A percentile compares a stretch with the other conserved stretches of the same genome.
Evolutionary conservation across 2,113 vertebrate species (phyloP).

Genomic region (Casuarius casuarius): DNA sequence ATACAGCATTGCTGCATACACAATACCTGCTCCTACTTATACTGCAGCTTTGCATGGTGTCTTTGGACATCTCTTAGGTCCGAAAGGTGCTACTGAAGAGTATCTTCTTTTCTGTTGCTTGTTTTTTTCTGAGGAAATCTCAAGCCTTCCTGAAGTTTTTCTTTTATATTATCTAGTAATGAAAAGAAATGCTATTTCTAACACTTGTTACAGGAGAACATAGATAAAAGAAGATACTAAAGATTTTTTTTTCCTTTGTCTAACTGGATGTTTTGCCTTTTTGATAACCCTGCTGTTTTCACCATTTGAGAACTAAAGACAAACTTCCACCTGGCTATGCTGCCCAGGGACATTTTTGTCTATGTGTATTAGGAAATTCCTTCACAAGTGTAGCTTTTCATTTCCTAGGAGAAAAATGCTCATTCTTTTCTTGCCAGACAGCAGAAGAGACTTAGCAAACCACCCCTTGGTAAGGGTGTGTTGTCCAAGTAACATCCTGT

Average conservation of each 20-base stretch:
- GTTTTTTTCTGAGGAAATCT: background rate
- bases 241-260: background rate
- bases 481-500: background rate
- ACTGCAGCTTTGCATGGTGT: background rate
- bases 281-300: background rate
- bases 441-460: background rate
- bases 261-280: background rate
- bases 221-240: background rate
- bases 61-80: background rate
- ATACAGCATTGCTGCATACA: background rate
- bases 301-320: background rate
- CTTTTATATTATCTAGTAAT: background rate
- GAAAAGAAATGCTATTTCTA: background rate
- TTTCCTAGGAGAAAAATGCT: background rate
- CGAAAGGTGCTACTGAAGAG: background rate
- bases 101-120: background rate
- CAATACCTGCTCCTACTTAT: background rate
- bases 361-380: background rate
- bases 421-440: background rate
- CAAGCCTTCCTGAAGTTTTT: background rate
- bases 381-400: background rate
- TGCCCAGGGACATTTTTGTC: background rate
- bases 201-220: background rate
- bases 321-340: background rate
- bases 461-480: background rate